Evolutionary conservation across 2,113 vertebrate genomes (phyloP), one percentile per base, ranked within the genome.

Genomic region (Tachycineta bicolor): DNA sequence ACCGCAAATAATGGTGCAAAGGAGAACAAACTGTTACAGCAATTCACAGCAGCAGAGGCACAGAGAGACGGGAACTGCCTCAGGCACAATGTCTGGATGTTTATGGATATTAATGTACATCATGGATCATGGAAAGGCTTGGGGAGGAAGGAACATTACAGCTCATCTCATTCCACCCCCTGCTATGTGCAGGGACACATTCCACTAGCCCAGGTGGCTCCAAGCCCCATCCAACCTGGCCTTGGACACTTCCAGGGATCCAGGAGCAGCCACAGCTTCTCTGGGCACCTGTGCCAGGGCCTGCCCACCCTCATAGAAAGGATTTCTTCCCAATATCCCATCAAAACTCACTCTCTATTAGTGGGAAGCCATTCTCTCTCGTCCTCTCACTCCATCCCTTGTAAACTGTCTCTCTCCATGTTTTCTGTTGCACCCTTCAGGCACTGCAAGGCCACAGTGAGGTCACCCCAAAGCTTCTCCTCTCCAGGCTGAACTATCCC

Each of bases 151-250:
- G 59, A 31, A 13, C 2, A 22, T 28, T 7, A 44, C 16, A 70
- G 11, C 9, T 19, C 22, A 53, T 28, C 46, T 14, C 4, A 9
- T 44, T 3, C 62, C 14, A 43, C 14, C 17, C 14, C 17, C 53
- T 44, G 37, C 12, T 63, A 46, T 11, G 34, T 39, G 49, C 58
- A 80, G 49, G 8, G 49, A 34, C 43, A 64, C 17, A 17, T 73
- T 0, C 16, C 59, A 37, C 13, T 1, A 1, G 0, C 11, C 21
- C 43, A 49, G 25, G 11, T 0, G 11, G 43, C 9, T 79, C 49
- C 19, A 24, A 62, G 23, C 47, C 6, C 55, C 0, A 0, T 46
- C 26, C 41, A 41, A 0, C 1, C 56, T 34, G n/a, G 56, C 3
- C n/a, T 70, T 24, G 39, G 64, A 3, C 39, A 20, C 39, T 39